These are phyloP conservation scores for Lagenorhynchus albirostris DNA, from an alignment of 2,113 vertebrate species.

Conservation along the genomic window DNA sequence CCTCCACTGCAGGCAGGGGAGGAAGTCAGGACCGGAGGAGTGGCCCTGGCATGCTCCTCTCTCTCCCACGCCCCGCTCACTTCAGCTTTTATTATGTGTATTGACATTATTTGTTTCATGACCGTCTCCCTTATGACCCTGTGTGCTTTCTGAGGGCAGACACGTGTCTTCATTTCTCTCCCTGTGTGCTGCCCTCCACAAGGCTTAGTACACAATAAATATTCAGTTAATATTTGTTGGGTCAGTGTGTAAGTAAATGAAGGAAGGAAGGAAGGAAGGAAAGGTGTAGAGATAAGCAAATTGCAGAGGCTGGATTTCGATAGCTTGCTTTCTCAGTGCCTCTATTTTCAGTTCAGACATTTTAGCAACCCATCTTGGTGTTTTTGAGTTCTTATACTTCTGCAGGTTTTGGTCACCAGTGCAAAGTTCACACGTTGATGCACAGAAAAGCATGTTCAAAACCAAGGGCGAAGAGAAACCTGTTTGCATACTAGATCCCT, in stretches of 20 bases:
- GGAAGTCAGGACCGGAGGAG: background rate
- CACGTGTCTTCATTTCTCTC: background rate
- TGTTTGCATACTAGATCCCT: background rate
- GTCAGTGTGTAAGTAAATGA: background rate
- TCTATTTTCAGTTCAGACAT: background rate
- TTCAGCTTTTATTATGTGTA: background rate
- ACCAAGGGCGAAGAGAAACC: background rate
- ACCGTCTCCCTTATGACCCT: background rate
- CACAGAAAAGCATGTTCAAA: background rate
- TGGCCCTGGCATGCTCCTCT: background rate
- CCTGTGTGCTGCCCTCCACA: background rate
- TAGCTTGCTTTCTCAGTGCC: background rate
- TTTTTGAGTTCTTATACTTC: background rate
- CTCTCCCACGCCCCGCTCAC: fast-evolving
- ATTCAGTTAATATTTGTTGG: background rate
- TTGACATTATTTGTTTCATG: background rate
- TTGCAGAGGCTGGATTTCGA: background rate
- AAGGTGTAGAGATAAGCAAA: background rate
- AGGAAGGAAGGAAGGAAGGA: background rate
- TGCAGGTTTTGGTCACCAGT: background rate
- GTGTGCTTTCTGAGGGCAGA: background rate
- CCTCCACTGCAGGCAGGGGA: background rate
- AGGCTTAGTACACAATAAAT: background rate
- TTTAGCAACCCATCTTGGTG: background rate
- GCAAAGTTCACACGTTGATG: background rate